Evolutionary conservation across 2,888 invertebrate genomes (phyloP).

Genomic region (Synanthedon vespiformis): DNA sequence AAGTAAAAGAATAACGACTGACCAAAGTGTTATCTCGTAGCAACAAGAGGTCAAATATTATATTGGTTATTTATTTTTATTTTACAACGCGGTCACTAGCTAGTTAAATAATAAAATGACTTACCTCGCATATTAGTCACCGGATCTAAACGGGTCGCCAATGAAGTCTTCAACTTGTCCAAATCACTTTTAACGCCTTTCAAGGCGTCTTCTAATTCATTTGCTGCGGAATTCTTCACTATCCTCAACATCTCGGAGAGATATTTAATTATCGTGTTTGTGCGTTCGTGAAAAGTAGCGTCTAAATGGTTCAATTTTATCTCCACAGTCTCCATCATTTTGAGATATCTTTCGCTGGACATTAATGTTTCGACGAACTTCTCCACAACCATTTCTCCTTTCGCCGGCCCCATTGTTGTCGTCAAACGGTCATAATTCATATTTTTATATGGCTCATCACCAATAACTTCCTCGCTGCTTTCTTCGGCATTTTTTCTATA

Average conservation of each 20-base stretch:
- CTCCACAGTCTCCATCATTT: conserved; percentile 44
- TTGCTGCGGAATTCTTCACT: conserved; percentile 18
- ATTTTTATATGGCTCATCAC: background rate
- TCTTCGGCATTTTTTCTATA: background rate
- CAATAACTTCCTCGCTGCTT: background rate
- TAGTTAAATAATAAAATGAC: background rate
- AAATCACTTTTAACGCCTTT: conserved; percentile 26
- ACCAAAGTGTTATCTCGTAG: too few species aligned
- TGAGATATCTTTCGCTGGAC: conserved; percentile 44
- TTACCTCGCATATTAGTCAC: background rate
- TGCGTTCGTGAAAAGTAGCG: conserved; percentile 35
- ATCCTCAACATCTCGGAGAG: conserved; percentile 34
- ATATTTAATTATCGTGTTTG: conserved; percentile 40
- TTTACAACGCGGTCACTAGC: too few species aligned
- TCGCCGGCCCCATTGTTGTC: conserved; percentile 10
- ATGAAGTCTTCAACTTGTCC: conserved; percentile 23
- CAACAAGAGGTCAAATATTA: too few species aligned
- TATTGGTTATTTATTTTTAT: too few species aligned
- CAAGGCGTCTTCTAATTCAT: conserved; percentile 23
- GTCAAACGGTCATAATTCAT: conserved; percentile 6
- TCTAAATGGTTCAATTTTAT: conserved; percentile 39
- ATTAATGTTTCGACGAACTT: conserved; percentile 51
- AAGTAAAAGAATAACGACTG: too few species aligned
- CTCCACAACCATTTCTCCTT: conserved; percentile 37
- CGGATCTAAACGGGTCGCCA: background rate